Base-by-base conservation (phyloP, 2,888 invertebrate species). In the Lasioglossum lativentre region DNA sequence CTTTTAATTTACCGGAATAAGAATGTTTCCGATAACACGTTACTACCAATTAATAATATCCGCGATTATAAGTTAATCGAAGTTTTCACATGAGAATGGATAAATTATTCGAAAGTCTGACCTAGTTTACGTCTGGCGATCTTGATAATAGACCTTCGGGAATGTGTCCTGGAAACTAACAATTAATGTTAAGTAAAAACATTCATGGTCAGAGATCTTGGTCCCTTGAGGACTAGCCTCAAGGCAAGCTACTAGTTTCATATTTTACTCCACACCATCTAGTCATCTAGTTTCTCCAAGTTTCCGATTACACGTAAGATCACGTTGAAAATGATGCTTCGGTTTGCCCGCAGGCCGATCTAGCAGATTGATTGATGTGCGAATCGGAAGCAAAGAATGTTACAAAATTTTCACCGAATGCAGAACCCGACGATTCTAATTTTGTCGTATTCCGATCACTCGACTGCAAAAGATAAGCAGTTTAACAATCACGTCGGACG, bases 211-310 rank as follows among this genome's bases (percentile, higher is more conserved):
- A 34, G 84, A 77, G 86, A 79, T 90, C 76, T 87, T 87, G 80
- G 84, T 89, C 87, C 86, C 82, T 70, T 76, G 82, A 63, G 79
- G 80, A 80, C 79, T 70, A 5, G 77, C 68, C 74, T 89, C 90
- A 90, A 89, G 90, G 90, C 71, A 78, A 90, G 71, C 90, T 83
- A 86, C 85, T 88, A 85, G 82, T 77, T 90, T 78, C 79, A 52
- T 80, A 76, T 84, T 71, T 86, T 83, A 73, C 38, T 82, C 73
- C 6, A 52, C 23, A 52, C 47, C 68, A n/a, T n/a, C n/a, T n/a
- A n/a, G 81, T 85, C 85, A 34, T 90, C 85, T 88, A 87, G 90
- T 81, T 88, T 88, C 89, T 76, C 81, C 70, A 45, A 81, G 90
- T 90, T 90, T 90, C 89, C 85, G 80, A 87, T 90, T 88, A 87